phyloP scores from a whole-genome alignment of 2,797 vertebrate genomes.

The Amphiprion clarkii region DNA sequence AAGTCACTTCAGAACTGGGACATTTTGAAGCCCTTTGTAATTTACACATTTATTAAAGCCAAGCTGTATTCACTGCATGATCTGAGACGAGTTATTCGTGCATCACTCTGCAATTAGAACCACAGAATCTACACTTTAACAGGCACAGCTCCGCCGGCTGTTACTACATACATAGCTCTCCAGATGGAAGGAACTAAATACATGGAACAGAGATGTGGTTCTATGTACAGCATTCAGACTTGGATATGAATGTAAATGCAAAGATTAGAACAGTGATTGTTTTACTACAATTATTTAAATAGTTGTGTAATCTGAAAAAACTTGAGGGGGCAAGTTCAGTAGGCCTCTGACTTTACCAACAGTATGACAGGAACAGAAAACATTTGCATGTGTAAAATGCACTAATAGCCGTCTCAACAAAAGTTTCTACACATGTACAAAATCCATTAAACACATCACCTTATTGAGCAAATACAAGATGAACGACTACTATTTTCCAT shows the following conservation, averaged over 20 bases:
- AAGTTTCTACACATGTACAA: too few species aligned
- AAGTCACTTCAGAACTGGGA: neutral
- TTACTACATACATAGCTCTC: neutral
- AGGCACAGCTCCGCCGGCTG: neutral
- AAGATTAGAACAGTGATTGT: neutral
- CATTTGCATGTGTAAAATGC: neutral
- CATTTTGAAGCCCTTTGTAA: slow-evolving; percentile 23
- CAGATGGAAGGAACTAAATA: slow-evolving; percentile 2
- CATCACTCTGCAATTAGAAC: slow-evolving; percentile 18
- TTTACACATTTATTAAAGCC: slow-evolving; percentile 30
- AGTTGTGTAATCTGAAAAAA: too few species aligned
- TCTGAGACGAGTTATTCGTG: slow-evolving; percentile 11
- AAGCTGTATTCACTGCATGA: slow-evolving; percentile 6
- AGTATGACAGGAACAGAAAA: too few species aligned
- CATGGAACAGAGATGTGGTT: too few species aligned
- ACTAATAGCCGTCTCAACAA: neutral
- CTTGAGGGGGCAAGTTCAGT: too few species aligned
- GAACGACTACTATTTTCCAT: too few species aligned
- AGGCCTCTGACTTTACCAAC: too few species aligned
- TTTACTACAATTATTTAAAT: too few species aligned
- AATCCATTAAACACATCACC: too few species aligned
- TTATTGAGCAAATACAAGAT: too few species aligned
- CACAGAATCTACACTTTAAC: neutral
- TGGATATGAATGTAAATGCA: neutral
- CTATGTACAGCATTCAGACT: too few species aligned